A percentile compares a stretch with the other conserved stretches of the same genome.
phyloP scores from a whole-genome alignment of 2,113 vertebrate genomes.

The Pterocles burchelli region DNA sequence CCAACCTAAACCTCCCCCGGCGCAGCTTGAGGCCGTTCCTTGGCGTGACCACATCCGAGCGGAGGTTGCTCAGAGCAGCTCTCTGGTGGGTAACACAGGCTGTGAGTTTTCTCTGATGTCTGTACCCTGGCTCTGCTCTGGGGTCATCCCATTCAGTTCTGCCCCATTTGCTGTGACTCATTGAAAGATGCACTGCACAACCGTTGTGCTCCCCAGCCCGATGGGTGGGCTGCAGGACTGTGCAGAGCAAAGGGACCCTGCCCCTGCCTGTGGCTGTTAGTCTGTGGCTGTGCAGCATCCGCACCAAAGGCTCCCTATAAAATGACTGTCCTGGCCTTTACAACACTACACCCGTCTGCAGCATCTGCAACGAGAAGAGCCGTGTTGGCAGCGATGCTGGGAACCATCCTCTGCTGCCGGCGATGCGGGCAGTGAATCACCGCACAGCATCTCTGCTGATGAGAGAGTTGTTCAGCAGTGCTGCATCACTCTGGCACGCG shows the following conservation, averaged over 20 bases:
- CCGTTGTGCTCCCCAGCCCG: background rate
- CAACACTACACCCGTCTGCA: no score
- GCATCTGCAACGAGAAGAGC: background rate
- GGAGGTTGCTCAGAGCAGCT: background rate
- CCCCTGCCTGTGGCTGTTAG: background rate
- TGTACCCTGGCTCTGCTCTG: background rate
- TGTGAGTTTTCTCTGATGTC: fast-evolving
- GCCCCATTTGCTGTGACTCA: fast-evolving
- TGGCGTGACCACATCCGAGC: background rate
- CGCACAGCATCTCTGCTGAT: fast-evolving
- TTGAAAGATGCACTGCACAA: background rate
- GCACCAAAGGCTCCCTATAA: background rate
- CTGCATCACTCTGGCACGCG: fast-evolving
- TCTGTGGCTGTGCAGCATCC: background rate
- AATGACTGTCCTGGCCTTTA: background rate
- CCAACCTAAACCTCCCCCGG: no score
- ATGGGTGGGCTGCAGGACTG: no score
- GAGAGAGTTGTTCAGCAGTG: background rate
- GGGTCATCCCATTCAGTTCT: background rate
- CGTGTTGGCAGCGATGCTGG: background rate
- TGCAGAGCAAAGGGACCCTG: background rate
- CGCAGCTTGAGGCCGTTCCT: no score
- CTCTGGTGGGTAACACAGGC: fast-evolving
- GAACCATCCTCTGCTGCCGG: fast-evolving
- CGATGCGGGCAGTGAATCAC: background rate